Evolutionary conservation across 2,113 vertebrate genomes (phyloP).

Genomic region (Takifugu flavidus): DNA sequence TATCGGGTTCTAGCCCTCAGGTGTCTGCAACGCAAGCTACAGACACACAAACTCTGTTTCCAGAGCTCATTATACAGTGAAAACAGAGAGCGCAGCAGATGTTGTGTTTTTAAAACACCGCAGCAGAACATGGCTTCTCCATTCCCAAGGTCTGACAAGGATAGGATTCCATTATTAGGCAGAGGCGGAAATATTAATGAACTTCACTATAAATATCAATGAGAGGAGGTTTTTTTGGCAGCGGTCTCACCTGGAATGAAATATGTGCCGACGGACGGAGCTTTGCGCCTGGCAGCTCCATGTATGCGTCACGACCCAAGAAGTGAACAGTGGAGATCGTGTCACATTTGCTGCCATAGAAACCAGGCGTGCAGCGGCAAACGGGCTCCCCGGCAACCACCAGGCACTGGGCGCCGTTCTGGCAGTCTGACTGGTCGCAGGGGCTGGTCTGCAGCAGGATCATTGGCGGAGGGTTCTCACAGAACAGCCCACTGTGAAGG

Average conservation of each 20-base stretch:
- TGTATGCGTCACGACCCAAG: slow-evolving; percentile 88
- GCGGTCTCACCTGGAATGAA: slow-evolving; percentile 85
- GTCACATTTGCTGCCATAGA: slow-evolving; percentile 88
- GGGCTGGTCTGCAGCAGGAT: slow-evolving; percentile 97
- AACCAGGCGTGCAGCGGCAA: slow-evolving; percentile 91
- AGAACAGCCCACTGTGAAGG: slow-evolving; percentile 86
- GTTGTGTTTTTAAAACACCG: slow-evolving; percentile 32
- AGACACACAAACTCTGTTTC: not conserved
- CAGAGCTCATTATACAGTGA: slow-evolving; percentile 20
- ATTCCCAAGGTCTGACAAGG: not conserved
- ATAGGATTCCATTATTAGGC: not conserved
- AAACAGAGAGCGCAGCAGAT: slow-evolving; percentile 44
- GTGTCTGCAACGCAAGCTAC: slow-evolving; percentile 17
- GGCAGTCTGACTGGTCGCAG: slow-evolving; percentile 92
- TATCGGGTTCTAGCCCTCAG: slow-evolving; percentile 33
- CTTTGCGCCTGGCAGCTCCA: slow-evolving; percentile 85
- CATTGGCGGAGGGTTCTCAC: slow-evolving; percentile 94
- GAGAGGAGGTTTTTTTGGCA: slow-evolving; percentile 6
- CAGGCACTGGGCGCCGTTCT: slow-evolving; percentile 91
- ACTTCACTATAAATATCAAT: not conserved
- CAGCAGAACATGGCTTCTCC: not conserved
- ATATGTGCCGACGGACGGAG: slow-evolving; percentile 89
- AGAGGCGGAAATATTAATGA: not conserved
- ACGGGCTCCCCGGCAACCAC: slow-evolving; percentile 85
- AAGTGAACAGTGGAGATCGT: slow-evolving; percentile 95